Percentiles rank a stretch among this genome's conserved stretches.
Evolutionary conservation across 2,888 invertebrate species (phyloP).

Genomic region (Anticlea derivata): DNA sequence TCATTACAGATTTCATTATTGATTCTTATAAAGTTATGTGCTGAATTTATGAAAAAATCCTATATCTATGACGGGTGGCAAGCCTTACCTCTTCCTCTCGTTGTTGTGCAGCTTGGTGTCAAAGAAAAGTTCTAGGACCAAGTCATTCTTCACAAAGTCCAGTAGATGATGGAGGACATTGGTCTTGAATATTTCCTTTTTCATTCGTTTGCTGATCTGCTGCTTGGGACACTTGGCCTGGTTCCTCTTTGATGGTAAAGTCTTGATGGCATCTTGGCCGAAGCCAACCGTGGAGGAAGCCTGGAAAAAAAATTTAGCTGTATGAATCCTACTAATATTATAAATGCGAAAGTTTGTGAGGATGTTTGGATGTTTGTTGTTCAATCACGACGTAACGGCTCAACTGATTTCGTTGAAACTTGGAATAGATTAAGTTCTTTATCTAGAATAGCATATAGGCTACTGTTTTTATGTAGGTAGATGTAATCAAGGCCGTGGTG

Average conservation of each 20-base stretch:
- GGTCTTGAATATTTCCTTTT: constrained; percentile 37
- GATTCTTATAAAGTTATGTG: no score
- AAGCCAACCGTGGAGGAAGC: constrained; percentile 8
- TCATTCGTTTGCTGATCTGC: background rate
- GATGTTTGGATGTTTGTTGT: no score
- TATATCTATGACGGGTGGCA: background rate
- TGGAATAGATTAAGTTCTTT: no score
- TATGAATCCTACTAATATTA: no score
- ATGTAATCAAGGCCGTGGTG: no score
- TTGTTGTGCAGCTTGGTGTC: constrained; percentile 40
- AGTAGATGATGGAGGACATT: constrained; percentile 49
- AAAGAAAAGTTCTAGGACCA: constrained; percentile 49
- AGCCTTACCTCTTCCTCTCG: constrained; percentile 48
- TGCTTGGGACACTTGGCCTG: background rate
- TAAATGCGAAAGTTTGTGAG: no score
- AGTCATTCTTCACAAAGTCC: constrained; percentile 59
- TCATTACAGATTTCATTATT: no score
- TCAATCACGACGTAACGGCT: no score
- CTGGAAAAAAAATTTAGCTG: background rate
- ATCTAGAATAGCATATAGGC: no score
- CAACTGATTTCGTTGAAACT: no score
- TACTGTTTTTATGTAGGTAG: no score
- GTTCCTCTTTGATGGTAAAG: background rate
- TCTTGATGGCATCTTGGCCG: constrained; percentile 7
- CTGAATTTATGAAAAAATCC: no score